These are phyloP conservation scores for Pilophorus perplexus DNA, from an alignment of 2,888 invertebrate genomes.

Conservation along the genomic window DNA sequence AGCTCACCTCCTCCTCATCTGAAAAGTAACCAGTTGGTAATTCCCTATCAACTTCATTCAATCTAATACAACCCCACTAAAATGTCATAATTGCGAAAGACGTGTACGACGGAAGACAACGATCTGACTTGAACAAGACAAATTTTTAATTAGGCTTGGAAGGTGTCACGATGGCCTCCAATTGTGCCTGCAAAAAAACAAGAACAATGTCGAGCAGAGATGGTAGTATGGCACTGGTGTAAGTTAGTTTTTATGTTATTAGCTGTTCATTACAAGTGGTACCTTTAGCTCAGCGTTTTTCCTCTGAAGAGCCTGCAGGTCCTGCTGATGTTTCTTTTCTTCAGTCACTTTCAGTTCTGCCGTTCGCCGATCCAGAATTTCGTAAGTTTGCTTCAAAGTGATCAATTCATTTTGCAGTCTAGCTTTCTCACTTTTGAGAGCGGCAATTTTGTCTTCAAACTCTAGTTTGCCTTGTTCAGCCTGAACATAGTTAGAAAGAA, in stretches of 20 bases:
- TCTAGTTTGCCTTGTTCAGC: constrained; percentile 41
- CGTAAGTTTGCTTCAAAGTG: constrained; percentile 30
- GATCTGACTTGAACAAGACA: too few species aligned
- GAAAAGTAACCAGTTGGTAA: too few species aligned
- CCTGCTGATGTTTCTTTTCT: constrained; percentile 88
- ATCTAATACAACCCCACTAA: too few species aligned
- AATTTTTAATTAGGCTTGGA: too few species aligned
- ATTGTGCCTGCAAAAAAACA: constrained; percentile 34
- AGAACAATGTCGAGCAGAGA: too few species aligned
- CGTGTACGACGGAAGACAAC: too few species aligned
- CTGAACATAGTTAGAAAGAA: background rate
- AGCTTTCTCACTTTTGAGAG: constrained; percentile 23
- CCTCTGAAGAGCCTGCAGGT: constrained; percentile 85
- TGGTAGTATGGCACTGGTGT: background rate
- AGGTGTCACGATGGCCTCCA: constrained; percentile 39
- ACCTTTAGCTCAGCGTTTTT: constrained; percentile 78
- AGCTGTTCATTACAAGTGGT: background rate
- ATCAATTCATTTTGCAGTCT: constrained; percentile 17
- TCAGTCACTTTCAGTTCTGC: constrained; percentile 82
- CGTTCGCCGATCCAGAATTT: constrained; percentile 64
- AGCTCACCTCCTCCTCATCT: too few species aligned
- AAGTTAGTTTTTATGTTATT: background rate
- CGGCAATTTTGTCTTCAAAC: constrained; percentile 35
- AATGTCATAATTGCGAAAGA: too few species aligned
- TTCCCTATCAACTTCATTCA: too few species aligned